These are phyloP conservation scores for Circaetus cinerascens DNA, from an alignment of 2,113 vertebrate genomes.

Conservation along the genomic window DNA sequence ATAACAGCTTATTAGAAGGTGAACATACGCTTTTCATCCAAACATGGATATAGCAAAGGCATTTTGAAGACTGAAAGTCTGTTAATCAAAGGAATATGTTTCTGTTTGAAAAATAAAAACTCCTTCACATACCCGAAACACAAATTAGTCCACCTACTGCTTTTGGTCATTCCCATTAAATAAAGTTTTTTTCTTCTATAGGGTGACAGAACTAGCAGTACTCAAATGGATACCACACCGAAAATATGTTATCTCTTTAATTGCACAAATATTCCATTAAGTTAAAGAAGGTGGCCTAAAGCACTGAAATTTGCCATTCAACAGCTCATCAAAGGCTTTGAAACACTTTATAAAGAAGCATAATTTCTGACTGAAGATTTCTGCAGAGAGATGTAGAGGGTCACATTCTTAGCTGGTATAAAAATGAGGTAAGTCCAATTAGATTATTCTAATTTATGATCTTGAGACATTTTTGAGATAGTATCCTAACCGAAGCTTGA, in stretches of 20 bases:
- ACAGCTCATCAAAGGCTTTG: neutral
- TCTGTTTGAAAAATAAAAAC: slow-evolving; percentile 22
- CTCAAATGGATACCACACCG: neutral
- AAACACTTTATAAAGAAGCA: neutral
- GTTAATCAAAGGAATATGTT: slow-evolving; percentile 18
- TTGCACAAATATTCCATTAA: neutral
- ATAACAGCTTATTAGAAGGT: slow-evolving; percentile 43
- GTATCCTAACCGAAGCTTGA: neutral
- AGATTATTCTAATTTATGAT: slow-evolving; percentile 3
- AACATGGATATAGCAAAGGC: neutral
- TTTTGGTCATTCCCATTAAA: neutral
- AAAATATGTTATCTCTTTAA: neutral
- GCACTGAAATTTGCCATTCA: neutral
- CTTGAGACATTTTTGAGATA: neutral
- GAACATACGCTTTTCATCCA: slow-evolving; percentile 7
- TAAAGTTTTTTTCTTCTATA: neutral
- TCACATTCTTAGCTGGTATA: neutral
- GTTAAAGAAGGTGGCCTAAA: neutral
- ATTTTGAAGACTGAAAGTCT: slow-evolving; percentile 3
- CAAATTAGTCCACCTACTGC: neutral
- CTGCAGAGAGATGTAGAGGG: neutral
- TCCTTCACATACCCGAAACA: neutral
- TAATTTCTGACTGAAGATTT: slow-evolving; percentile 12
- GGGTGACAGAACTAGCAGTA: neutral
- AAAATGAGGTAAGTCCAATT: neutral